Evolutionary conservation across 2,113 vertebrate species (phyloP), one percentile per base, ranked within the genome.

Genomic region (Pollachius pollachius): DNA sequence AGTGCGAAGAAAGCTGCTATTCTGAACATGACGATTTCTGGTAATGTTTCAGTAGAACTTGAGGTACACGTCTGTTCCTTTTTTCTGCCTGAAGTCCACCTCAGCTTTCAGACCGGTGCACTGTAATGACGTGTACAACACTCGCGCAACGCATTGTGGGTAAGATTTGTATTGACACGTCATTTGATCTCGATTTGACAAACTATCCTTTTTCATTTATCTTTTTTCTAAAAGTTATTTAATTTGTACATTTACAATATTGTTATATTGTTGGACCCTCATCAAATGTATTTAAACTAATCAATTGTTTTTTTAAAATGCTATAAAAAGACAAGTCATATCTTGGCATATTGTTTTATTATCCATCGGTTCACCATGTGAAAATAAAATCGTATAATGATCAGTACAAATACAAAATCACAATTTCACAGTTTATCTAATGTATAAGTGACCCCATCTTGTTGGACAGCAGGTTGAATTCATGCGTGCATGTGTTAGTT

Each of bases 1-100:
- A 91, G 59, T 11, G 81, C 65, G 61, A 91, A 65, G 66, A 92
- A 76, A 5, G 82, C 71, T 3, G 80, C 80, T 76, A 82, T 77
- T 71, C 86, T 86, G 48, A 89, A 83, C 88, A 89, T 91, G 0
- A 8, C 85, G 71, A 1, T 9, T 64, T 76, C 65, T 41, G 4
- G 11, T 48, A 3, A 17, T 63, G 4, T 34, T 23, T 72, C 30
- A 37, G 6, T 68, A 57, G 27, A 15, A 54, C 1, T 54, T 25
- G 48, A 7, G 61, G 5, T 65, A n/a, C 18, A 19, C 41, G 7
- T 17, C 19, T 59, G 57, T 0, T 9, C n/a, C 17, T 48, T 60
- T 3, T 34, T 70, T 58, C 3, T 57, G 17, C 76, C 72, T 65
- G 82, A 69, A 86, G 79, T 86, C 76, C 84, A 88, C 80, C 77